Evolutionary conservation across 2,113 vertebrate genomes (phyloP).

Genomic region (Onychostruthus taczanowskii): DNA sequence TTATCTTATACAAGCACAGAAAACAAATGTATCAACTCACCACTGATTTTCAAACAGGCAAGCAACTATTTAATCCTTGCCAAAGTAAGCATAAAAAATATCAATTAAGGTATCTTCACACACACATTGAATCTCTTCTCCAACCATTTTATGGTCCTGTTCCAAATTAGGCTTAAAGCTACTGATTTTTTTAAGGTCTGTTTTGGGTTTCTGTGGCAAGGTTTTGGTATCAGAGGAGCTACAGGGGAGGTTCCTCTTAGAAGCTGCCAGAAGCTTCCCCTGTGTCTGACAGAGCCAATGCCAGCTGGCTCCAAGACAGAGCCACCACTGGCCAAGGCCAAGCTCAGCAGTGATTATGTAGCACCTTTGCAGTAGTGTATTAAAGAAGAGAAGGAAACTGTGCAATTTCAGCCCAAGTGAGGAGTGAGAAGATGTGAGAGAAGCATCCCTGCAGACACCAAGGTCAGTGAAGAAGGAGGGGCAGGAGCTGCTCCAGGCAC

Average conservation of each 20-base stretch:
- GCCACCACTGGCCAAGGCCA: accelerated
- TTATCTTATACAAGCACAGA: not conserved
- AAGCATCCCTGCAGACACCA: not conserved
- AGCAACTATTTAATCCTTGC: not conserved
- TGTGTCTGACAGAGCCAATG: not conserved
- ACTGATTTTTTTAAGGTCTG: not conserved
- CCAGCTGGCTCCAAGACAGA: not conserved
- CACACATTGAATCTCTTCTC: not conserved
- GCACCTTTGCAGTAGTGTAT: not conserved
- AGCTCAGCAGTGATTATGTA: not conserved
- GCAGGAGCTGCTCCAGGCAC: not conserved
- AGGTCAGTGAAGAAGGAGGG: not conserved
- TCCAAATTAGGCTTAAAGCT: not conserved
- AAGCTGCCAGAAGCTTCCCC: not conserved
- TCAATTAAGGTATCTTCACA: not conserved
- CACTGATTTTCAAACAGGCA: not conserved
- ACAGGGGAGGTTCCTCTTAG: not conserved
- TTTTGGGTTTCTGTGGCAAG: not conserved
- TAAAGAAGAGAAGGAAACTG: not conserved
- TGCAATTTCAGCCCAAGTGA: not conserved
- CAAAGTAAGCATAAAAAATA: not conserved
- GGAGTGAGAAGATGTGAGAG: not conserved
- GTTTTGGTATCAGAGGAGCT: not conserved
- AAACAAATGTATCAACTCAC: not conserved
- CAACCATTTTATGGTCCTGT: not conserved